Percentiles rank a stretch among this genome's conserved stretches.
These are phyloP conservation scores for Tetropium fuscum DNA, from an alignment of 2,888 invertebrate genomes.

Conservation along the genomic window DNA sequence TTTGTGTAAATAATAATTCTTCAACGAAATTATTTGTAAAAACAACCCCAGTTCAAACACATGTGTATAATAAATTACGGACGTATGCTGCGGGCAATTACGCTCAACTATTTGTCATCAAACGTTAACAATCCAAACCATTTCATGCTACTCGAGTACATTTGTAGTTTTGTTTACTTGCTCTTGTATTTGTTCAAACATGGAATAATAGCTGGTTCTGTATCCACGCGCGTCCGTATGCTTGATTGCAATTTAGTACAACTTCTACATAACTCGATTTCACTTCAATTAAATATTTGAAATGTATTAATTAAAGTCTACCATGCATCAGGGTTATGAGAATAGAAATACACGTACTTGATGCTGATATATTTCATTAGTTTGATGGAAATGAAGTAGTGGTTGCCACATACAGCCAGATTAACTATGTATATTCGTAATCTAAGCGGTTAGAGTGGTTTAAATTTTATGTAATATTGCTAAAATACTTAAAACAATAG, in stretches of 20 bases:
- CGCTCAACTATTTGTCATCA: conserved; percentile 50
- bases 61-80: conserved; percentile 13
- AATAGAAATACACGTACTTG: too few species aligned
- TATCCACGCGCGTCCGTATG: background rate
- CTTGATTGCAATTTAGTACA: conserved; percentile 16
- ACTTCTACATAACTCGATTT: conserved; percentile 11
- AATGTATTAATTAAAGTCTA: background rate
- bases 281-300: conserved; percentile 1
- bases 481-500: too few species aligned
- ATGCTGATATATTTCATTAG: too few species aligned
- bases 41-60: background rate
- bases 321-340: too few species aligned
- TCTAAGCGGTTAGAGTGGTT: too few species aligned
- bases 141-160: conserved; percentile 43
- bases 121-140: conserved; percentile 45
- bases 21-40: background rate
- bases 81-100: conserved; percentile 54
- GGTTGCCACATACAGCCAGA: too few species aligned
- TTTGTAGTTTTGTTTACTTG: conserved; percentile 47
- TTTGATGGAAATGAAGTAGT: too few species aligned
- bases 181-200: conserved; percentile 33
- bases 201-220: conserved; percentile 16
- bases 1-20: background rate
- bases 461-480: too few species aligned
- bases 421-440: too few species aligned